Percentiles rank a stretch among this genome's conserved stretches.
Evolutionary conservation across 2,113 vertebrate genomes (phyloP).

Genomic region (Paramormyrops kingsleyae): DNA sequence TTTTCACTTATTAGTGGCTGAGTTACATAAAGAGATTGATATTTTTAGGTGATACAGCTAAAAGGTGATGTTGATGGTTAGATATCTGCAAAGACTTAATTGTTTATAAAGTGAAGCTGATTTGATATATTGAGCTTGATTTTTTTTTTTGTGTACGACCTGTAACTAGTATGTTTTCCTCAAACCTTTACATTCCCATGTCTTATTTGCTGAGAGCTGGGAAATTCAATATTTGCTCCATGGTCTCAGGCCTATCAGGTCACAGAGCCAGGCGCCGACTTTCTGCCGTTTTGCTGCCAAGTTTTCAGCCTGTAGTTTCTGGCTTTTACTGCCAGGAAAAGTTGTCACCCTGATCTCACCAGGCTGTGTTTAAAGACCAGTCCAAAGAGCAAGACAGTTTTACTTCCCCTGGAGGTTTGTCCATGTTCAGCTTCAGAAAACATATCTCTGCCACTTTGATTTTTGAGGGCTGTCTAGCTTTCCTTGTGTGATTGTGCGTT

Average conservation of each 20-base stretch:
- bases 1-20: not conserved
- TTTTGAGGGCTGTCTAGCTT: not conserved
- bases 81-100: not conserved
- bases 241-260: conserved; percentile 12
- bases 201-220: conserved; percentile 1
- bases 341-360: not conserved
- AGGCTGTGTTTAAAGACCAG: not conserved
- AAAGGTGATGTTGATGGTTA: not conserved
- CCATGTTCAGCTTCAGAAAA: not conserved
- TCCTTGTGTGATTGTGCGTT: not conserved
- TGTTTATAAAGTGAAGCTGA: not conserved
- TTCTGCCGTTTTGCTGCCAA: not conserved
- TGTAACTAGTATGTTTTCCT: not conserved
- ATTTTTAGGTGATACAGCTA: not conserved
- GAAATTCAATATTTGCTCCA: conserved; percentile 7
- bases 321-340: not conserved
- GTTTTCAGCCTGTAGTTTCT: not conserved
- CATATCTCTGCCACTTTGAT: not conserved
- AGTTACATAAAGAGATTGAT: not conserved
- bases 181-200: not conserved
- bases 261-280: not conserved
- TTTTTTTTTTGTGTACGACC: not conserved
- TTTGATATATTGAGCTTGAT: not conserved
- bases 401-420: not conserved
- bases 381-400: not conserved